Evolutionary conservation across 2,888 invertebrate genomes (phyloP).

Genomic region (Portevinia maculata): DNA sequence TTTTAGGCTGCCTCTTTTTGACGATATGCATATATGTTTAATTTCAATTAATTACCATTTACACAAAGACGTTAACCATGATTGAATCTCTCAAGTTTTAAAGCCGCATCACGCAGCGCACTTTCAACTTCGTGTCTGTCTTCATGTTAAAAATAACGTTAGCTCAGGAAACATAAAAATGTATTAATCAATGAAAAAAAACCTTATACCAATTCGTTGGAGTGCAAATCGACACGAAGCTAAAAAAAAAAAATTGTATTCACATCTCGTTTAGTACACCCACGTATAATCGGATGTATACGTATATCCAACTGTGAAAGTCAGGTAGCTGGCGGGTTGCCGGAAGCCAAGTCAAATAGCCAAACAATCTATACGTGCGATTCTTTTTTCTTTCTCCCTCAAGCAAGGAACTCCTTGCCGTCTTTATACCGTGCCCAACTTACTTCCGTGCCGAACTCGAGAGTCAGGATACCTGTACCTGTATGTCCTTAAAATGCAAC

Average conservation of each 20-base stretch:
- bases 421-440: conserved; percentile 28
- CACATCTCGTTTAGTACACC: no score
- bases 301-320: conserved; percentile 10
- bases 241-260: no score
- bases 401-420: background rate
- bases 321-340: conserved; percentile 49
- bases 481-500: conserved; percentile 47
- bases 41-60: no score
- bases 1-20: no score
- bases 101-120: no score
- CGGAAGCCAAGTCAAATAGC: conserved; percentile 58
- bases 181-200: background rate
- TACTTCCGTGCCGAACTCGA: conserved; percentile 31
- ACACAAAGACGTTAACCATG: no score
- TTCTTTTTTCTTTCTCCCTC: background rate
- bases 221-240: conserved; percentile 13
- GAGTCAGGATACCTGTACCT: background rate
- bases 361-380: conserved; percentile 23
- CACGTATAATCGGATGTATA: background rate
- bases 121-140: no score
- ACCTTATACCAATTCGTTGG: conserved; percentile 23
- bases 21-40: no score
- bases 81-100: no score
- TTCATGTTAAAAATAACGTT: no score
- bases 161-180: no score